Base-by-base conservation (phyloP, 2,113 vertebrate species). In the Cynoglossus semilaevis region DNA sequence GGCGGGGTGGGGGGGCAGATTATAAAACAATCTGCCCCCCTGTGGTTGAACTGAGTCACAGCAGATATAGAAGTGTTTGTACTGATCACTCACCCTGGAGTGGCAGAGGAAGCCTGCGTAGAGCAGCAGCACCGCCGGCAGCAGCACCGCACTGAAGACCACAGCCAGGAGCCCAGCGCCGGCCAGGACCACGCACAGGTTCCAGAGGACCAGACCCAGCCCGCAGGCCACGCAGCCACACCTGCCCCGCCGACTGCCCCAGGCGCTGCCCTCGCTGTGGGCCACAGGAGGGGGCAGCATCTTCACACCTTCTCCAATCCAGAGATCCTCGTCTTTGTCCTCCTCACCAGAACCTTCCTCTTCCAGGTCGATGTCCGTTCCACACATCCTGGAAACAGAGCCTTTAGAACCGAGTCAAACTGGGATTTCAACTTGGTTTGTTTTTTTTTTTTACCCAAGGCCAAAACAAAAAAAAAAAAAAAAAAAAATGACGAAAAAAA, bases 31-130 rank as follows among this genome's bases (percentile, higher is more conserved):
- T n/a, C n/a, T n/a, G n/a, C n/a, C n/a, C n/a, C n/a, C n/a, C n/a
- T n/a, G n/a, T n/a, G n/a, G n/a, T n/a, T n/a, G n/a, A n/a, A n/a
- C n/a, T n/a, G n/a, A 29, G 22, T 29, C 22, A 29, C 22, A n/a
- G n/a, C 22, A 29, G 22, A 29, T 29, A 29, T 4, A 4, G 6
- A 29, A 29, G 6, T 29, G 22, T 12, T 40, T 13, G 15, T 45
- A n/a, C 12, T 1, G 22, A 45, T 10, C 10, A 48, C 85, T 88
- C 72, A 96, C 94, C 91, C 93, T 91, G 16, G 94, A 93, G 52
- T 95, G 94, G 64, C 94, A 95, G 72, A 94, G 89, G 62, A 95
- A 94, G 1, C 94, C 94, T 0, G 86, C 86, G 15, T 91, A 91
- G 42, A 96, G 84, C 84, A 94, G 91, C 83, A 91, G 80, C n/a